phyloP scores from a whole-genome alignment of 2,113 vertebrate species.

The Martes martes region DNA sequence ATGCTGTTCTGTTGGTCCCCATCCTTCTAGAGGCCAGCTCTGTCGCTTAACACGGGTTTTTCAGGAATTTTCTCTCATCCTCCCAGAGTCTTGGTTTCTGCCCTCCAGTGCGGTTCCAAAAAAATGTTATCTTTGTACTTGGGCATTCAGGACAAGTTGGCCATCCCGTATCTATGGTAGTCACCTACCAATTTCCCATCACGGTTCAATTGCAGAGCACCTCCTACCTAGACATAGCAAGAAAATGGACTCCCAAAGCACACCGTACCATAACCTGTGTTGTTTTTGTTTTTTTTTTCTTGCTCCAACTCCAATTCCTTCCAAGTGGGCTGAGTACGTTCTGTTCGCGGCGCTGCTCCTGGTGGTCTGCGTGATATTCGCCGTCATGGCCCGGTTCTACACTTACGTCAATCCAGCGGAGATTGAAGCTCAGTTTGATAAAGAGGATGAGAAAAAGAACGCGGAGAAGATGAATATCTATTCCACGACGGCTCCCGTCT shows the following conservation, averaged over 20 bases:
- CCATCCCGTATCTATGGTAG: neutral
- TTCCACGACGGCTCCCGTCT: neutral
- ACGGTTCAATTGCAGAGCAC: neutral
- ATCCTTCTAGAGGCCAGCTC: neutral
- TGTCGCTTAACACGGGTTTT: neutral
- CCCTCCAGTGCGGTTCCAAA: neutral
- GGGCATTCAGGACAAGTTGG: neutral
- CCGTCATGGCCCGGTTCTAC: constrained; percentile 93
- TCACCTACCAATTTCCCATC: neutral
- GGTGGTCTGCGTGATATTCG: constrained; percentile 91
- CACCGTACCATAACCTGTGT: neutral
- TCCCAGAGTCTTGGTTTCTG: neutral
- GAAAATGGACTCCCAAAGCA: accelerated
- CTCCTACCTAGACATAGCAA: neutral
- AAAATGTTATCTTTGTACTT: neutral
- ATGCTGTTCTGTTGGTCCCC: neutral
- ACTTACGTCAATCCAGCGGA: constrained; percentile 91
- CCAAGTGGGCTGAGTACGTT: constrained; percentile 94
- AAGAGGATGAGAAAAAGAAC: constrained; percentile 71
- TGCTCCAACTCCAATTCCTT: neutral
- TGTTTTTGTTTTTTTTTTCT: neutral
- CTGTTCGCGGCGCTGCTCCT: constrained; percentile 92
- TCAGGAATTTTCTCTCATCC: neutral
- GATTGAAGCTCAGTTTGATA: constrained; percentile 88
- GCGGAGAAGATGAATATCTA: neutral